Percentiles rank a stretch among this genome's conserved stretches.
Conservation (phyloP, 2,113 vertebrate species). For the Serilophus lunatus region DNA sequence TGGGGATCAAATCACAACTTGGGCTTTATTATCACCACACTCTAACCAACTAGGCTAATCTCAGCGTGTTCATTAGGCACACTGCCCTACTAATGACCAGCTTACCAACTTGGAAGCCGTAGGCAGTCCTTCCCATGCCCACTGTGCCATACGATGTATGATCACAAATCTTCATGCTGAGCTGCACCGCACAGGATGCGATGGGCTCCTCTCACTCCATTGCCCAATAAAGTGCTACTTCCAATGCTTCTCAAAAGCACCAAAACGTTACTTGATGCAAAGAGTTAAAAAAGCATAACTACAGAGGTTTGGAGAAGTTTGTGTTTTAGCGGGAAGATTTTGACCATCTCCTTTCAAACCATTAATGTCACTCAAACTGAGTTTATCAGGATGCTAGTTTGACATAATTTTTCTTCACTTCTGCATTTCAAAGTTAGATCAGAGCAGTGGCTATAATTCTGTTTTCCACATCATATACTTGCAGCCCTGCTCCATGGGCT, state of each 20-base stretch:
- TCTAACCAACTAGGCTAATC: not conserved
- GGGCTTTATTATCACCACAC: not conserved
- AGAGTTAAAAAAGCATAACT: not conserved
- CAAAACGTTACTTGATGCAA: not conserved
- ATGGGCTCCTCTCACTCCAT: not conserved
- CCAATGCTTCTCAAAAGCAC: not conserved
- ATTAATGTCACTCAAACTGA: not conserved
- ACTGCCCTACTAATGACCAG: not conserved
- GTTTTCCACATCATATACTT: not conserved
- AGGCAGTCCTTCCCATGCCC: not conserved
- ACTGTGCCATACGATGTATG: not conserved
- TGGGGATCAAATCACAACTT: not conserved
- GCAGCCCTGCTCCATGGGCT: not conserved
- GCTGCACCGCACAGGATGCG: accelerated
- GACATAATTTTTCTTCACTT: not conserved
- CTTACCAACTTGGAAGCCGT: not conserved
- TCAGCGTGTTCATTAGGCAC: not conserved
- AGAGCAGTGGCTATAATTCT: not conserved
- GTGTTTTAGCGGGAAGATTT: not conserved
- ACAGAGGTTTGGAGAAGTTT: not conserved
- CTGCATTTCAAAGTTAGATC: not conserved
- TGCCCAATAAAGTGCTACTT: not conserved
- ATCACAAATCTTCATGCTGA: not conserved
- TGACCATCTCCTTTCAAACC: not conserved
- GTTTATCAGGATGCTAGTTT: not conserved